Base-by-base conservation (phyloP, 2,113 vertebrate genomes). In the Lepus americanus region DNA sequence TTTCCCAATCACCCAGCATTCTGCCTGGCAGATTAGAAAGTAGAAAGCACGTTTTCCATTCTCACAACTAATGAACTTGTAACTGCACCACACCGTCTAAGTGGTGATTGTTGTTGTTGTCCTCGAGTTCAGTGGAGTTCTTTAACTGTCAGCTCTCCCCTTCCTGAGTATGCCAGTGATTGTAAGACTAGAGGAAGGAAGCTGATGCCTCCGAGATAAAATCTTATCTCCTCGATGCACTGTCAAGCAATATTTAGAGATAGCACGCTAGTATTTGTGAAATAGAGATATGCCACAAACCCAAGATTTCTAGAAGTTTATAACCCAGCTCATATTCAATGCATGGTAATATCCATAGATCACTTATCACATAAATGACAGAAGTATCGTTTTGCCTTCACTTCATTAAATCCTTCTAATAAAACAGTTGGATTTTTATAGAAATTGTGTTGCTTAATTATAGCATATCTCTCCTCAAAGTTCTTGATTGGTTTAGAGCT, bases 401-500 rank as follows among this genome's bases (percentile, higher is more conserved):
- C 11, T 84, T 69, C 20, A 1, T 61, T 94, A 82, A 70, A 74
- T 74, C 20, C 14, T 85, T 90, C 70, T 36, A 92, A 55, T 86
- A 78, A 95, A 93, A 88, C 9, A 83, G 63, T 79, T 89, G 20
- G 8, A 59, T 92, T 95, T 92, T 95, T 82, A 69, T 7, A 22
- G 86, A 93, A 86, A 80, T 51, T 55, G 23, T 76, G 6, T 89
- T 87, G 39, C n/a, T 86, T 90, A 29, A 87, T 69, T 73, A 20
- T 79, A 86, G 63, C 66, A 44, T 44, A 49, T 9, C 7, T 94
- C 44, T 87, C 6, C 63, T 83, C 13, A 93, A 29, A 77, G 51
- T 69, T 91, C 89, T 36, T 93, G 49, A 89, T 90, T 74, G 69
- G 72, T 67, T 77, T 92, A 80, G 39, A 92, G 55, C 81, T 92